phyloP scores from a whole-genome alignment of 1,140 invertebrate species.

The Zaprionus africanus region DNA sequence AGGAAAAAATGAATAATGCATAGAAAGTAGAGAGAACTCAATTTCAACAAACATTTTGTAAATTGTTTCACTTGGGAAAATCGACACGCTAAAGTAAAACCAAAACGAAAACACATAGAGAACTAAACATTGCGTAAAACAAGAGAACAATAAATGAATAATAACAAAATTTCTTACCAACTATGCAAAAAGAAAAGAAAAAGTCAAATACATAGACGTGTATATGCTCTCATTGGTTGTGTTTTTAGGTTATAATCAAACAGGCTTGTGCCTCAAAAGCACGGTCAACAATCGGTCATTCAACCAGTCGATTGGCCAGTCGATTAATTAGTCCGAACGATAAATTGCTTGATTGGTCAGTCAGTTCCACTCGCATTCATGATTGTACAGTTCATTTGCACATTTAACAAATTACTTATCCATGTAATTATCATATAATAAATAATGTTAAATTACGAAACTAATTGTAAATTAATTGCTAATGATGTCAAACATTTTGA shows the following conservation, averaged over 20 bases:
- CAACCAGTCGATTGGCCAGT: slow-evolving; percentile 47
- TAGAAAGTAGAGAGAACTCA: slow-evolving; percentile 52
- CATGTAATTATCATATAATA: slow-evolving; percentile 27
- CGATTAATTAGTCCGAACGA: slow-evolving; percentile 19
- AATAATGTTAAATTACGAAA: slow-evolving; percentile 6
- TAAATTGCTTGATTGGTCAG: slow-evolving; percentile 20
- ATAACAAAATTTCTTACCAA: slow-evolving; percentile 46
- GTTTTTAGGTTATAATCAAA: slow-evolving; percentile 84
- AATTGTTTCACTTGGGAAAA: slow-evolving; percentile 82
- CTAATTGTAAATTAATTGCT: slow-evolving; percentile 46
- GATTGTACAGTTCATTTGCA: slow-evolving; percentile 74
- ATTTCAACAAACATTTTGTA: slow-evolving; percentile 77
- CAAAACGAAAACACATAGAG: slow-evolving; percentile 53
- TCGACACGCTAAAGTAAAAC: slow-evolving; percentile 79
- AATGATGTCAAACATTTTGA: slow-evolving; percentile 79
- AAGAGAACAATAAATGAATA: slow-evolving; percentile 50
- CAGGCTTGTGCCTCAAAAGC: slow-evolving; percentile 50
- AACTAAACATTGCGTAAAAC: slow-evolving; percentile 46
- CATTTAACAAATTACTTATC: slow-evolving; percentile 57
- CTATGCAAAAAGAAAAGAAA: slow-evolving; percentile 56
- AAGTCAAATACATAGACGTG: slow-evolving; percentile 80
- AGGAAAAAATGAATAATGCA: slow-evolving; percentile 22
- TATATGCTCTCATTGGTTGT: slow-evolving; percentile 85
- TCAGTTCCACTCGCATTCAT: slow-evolving; percentile 39
- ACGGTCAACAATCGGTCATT: slow-evolving; percentile 57